Base-by-base conservation (phyloP, 2,113 vertebrate genomes). In the Chaetodon auriga region DNA sequence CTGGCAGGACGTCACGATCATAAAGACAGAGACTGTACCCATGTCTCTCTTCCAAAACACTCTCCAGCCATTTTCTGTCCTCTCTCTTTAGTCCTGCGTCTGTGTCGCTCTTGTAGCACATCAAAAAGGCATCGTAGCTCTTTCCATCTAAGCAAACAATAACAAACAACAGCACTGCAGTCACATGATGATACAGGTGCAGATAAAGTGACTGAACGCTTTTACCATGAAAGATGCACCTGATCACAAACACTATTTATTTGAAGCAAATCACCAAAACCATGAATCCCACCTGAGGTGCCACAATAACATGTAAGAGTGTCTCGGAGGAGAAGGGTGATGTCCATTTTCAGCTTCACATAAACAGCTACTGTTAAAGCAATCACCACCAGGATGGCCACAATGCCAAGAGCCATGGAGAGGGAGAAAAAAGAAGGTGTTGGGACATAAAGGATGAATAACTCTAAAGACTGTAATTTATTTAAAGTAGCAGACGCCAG, bases 21-120 rank as follows among this genome's bases (percentile, higher is more conserved):
- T 76, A 90, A 65, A 94, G 80, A 79, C 95, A 95, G 30, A 95
- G 86, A 11, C n/a, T 89, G 87, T 95, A 95, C 53, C 92, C 90
- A 69, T 90, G 92, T 10, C 41, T 16, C 4, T 91, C 85, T 48
- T 95, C 94, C 58, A 95, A 72, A 81, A 89, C 58, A n/a, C 53
- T 80, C 68, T 82, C 60, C 65, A 94, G 41, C 38, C 55, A 65
- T 19, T 23, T 68, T 15, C 23, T 75, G 76, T 95, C 93, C 0
- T 82, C 11, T 36, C 57, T 64, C 73, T 72, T 80, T 10, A 93
- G 62, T 36, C 88, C 89, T 48, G 73, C 19, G 0, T 86, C 57
- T 13, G 70, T 72, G 41, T 82, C 1, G 21, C 85, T 90, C 71
- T 90, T 71, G 38, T 93, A 94, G 55, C 49, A 89, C 88, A 94